Evolutionary conservation across 30 jellyfish, hydroid and myxozoan genomes (phyloP).

Genomic region (Cassiopea xamachana): DNA sequence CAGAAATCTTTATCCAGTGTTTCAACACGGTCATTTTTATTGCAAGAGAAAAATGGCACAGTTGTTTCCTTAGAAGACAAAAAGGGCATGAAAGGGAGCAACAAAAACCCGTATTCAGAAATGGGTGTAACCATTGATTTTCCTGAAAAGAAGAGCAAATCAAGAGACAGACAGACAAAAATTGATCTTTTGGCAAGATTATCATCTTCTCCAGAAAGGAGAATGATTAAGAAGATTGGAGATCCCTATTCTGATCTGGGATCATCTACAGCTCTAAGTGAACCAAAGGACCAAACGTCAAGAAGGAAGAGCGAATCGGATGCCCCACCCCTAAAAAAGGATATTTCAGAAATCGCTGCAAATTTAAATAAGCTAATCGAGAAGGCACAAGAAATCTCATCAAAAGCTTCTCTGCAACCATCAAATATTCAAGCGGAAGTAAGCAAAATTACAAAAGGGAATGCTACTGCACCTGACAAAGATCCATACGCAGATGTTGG

Average conservation of each 20-base stretch:
- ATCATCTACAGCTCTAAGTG: not conserved
- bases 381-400: conserved; percentile 43
- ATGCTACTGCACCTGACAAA: conserved; percentile 15
- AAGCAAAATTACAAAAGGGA: not conserved
- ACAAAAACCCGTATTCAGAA: conserved; percentile 61
- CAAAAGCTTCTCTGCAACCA: conserved; percentile 6
- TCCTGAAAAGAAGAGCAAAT: conserved; percentile 61
- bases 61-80: conserved; percentile 34
- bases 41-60: conserved; percentile 55
- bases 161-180: not conserved
- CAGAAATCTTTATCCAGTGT: not conserved
- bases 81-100: conserved; percentile 6
- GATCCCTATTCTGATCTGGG: conserved; percentile 50
- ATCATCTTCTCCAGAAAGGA: conserved; percentile 8
- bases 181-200: not conserved
- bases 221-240: conserved; percentile 5
- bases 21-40: conserved; percentile 48
- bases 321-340: not conserved
- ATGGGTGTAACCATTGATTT: conserved; percentile 64
- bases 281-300: not conserved
- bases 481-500: conserved; percentile 75
- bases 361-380: conserved; percentile 22
- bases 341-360: conserved; percentile 16
- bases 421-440: not conserved
- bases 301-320: not conserved